Base-by-base conservation (phyloP, 2,888 invertebrate genomes). In the Folsomia candida region DNA sequence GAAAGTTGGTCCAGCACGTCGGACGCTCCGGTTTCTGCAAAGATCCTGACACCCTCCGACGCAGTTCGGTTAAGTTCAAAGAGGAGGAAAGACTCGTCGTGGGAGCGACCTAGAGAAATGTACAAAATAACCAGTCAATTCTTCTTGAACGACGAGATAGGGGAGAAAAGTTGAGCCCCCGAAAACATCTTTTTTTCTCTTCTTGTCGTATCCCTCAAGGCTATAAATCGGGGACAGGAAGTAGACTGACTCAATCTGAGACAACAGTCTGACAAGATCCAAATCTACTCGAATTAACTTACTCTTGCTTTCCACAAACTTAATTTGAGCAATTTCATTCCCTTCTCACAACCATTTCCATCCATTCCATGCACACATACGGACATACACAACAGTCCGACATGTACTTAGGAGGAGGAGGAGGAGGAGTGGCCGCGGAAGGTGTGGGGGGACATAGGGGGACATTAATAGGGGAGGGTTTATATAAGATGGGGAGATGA, bases 51-150 rank as follows among this genome's bases (percentile, higher is more conserved):
- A 0, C 92, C 90, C 9, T 87, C 83, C 54, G 91, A 88, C 2
- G 94, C 91, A 68, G 88, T 86, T 73, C 89, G 87, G 1, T 93
- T 94, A 76, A 93, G 86, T 29, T 90, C 88, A 87, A 93, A 96
- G 74, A 96, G 85, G 61, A 87, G 87, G 86, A 91, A 93, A 67
- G 89, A 88, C 75, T 88, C 86, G 83, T 93, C 91, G 85, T 96
- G 96, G 68, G 92, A 92, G 79, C 93, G 90, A 82, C 95, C 96
- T 96, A 88, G 6, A n/a, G n/a, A n/a, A n/a, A 69, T 47, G 3
- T 51, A 4, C n/a, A 14, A 64, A 47, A 37, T 18, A 22, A 22
- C n/a, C 6, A 57, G 6, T n/a, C 6, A 57, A 11, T 47, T 47
- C 37, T 37, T 37, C 14, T 37, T 37, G 6, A 37, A 14, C 37